phyloP scores from a whole-genome alignment of 2,113 vertebrate species.

The Ancistrus triradiatus region DNA sequence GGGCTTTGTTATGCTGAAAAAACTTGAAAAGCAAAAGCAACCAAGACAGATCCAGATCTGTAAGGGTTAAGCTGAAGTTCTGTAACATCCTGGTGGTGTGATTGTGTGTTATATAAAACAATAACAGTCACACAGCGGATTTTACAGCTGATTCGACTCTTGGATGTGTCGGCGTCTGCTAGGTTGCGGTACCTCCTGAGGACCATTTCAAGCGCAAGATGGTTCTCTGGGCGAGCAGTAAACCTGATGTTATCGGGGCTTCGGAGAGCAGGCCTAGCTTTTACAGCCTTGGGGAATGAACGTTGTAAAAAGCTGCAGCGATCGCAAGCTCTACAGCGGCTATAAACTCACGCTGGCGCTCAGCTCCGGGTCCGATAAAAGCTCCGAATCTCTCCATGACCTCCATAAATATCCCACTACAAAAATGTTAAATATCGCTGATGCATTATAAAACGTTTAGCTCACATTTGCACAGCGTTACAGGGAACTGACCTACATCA shows the following conservation, averaged over 20 bases:
- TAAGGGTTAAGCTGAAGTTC: too few species aligned
- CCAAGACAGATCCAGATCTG: too few species aligned
- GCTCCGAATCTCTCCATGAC: slow-evolving; percentile 22
- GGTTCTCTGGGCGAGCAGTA: neutral
- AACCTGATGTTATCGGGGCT: slow-evolving; percentile 17
- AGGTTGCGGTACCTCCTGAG: neutral
- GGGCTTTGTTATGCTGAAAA: too few species aligned
- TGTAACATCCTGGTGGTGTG: too few species aligned
- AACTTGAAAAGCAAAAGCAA: too few species aligned
- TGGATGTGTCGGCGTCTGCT: too few species aligned
- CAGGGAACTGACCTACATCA: slow-evolving; percentile 1
- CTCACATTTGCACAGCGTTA: neutral
- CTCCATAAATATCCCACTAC: slow-evolving; percentile 3
- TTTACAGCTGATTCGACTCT: too few species aligned
- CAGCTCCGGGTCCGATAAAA: slow-evolving; percentile 22
- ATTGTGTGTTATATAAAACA: too few species aligned
- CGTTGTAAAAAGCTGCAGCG: slow-evolving; percentile 25
- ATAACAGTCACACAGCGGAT: too few species aligned
- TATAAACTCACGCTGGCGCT: slow-evolving; percentile 34
- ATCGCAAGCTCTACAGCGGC: slow-evolving; percentile 30
- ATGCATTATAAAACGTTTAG: slow-evolving; percentile 10
- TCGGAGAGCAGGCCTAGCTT: slow-evolving; percentile 25
- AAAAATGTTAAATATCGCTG: neutral
- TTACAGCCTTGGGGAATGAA: slow-evolving; percentile 38
- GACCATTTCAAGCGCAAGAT: neutral